Evolutionary conservation across 2,888 invertebrate genomes (phyloP).

Genomic region (Callinectes sapidus): DNA sequence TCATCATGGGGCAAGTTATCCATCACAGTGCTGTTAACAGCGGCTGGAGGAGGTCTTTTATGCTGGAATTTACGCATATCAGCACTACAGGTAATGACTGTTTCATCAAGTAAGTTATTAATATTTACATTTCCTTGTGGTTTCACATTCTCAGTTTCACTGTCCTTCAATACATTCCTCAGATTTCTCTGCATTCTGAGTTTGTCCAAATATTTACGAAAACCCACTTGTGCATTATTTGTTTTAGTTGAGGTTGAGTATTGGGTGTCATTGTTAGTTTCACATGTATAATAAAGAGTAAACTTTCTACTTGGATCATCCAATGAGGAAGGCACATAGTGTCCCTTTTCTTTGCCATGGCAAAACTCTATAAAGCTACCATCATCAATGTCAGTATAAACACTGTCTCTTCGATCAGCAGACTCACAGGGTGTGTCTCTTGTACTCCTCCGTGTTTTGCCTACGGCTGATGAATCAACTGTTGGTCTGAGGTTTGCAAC

Average conservation of each 20-base stretch:
- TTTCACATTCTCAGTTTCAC: background rate
- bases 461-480: background rate
- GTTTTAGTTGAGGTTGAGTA: constrained; percentile 71
- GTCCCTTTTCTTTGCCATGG: constrained; percentile 47
- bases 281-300: constrained; percentile 67
- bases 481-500: background rate
- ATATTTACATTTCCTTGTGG: background rate
- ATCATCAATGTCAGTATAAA: constrained; percentile 71
- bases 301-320: background rate
- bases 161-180: constrained; percentile 50
- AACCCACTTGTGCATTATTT: constrained; percentile 55
- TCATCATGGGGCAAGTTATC: background rate
- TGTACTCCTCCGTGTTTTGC: background rate
- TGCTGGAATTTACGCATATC: constrained; percentile 15
- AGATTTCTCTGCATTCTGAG: constrained; percentile 52
- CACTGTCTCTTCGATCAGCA: constrained; percentile 55
- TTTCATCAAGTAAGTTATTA: constrained; percentile 48
- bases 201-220: constrained; percentile 62
- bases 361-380: constrained; percentile 71
- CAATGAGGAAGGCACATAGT: background rate
- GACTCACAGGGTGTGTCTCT: background rate
- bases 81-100: constrained; percentile 61
- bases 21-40: constrained; percentile 59
- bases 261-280: constrained; percentile 65
- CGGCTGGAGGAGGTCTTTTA: background rate